Evolutionary conservation across 2,888 invertebrate species (phyloP).

Genomic region (Halocaridina rubra): DNA sequence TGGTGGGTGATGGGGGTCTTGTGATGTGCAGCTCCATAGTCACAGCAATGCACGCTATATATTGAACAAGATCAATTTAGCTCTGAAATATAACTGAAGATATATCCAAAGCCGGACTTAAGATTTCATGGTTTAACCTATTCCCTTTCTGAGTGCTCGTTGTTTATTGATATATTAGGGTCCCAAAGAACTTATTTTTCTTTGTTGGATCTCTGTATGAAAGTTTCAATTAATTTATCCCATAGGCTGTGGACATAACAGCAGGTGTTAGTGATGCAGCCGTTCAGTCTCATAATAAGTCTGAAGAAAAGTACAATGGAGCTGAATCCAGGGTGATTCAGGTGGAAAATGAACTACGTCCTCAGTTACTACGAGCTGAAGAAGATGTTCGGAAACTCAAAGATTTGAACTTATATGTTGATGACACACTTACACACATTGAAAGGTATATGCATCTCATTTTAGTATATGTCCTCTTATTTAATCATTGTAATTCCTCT

Average conservation of each 20-base stretch:
- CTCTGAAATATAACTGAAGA: too few relatives aligned
- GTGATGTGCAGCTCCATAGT: too few relatives aligned
- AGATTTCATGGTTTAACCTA: too few relatives aligned
- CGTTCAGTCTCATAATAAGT: slow-evolving; percentile 70
- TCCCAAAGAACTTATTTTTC: too few relatives aligned
- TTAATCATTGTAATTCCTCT: background rate
- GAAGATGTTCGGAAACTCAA: slow-evolving; percentile 26
- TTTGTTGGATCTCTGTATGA: too few relatives aligned
- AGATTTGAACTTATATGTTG: slow-evolving; percentile 41
- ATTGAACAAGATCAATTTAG: too few relatives aligned
- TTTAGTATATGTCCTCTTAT: background rate
- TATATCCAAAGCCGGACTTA: too few relatives aligned
- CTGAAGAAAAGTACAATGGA: slow-evolving; percentile 69
- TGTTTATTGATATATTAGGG: too few relatives aligned
- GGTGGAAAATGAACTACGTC: slow-evolving; percentile 71
- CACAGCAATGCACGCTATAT: too few relatives aligned
- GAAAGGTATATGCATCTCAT: slow-evolving; percentile 20
- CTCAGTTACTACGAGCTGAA: slow-evolving; percentile 66
- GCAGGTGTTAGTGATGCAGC: slow-evolving; percentile 73
- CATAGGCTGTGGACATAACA: slow-evolving; percentile 65
- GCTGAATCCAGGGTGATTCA: slow-evolving; percentile 70
- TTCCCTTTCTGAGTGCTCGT: too few relatives aligned
- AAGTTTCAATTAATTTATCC: background rate
- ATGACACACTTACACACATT: slow-evolving; percentile 34
- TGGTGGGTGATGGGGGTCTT: too few relatives aligned